Conservation (phyloP, 2,113 vertebrate genomes). For the Tetrao urogallus region DNA sequence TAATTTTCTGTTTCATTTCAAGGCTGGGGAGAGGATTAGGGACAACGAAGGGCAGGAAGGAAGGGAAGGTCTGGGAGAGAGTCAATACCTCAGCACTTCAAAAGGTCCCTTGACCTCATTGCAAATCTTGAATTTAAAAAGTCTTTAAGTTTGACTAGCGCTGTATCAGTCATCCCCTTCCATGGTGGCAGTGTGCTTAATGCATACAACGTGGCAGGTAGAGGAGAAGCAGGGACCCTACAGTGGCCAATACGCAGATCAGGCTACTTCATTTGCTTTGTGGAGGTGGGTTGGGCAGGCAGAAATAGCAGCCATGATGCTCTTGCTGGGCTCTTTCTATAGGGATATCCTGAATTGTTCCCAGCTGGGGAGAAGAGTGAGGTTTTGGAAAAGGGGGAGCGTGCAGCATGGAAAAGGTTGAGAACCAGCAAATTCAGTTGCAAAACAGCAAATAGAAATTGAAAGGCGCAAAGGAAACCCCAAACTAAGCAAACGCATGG, state of each 20-base stretch:
- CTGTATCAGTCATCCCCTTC: constrained; percentile 14
- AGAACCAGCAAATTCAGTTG: constrained; percentile 14
- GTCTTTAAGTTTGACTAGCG: not conserved
- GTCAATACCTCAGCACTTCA: constrained; percentile 68
- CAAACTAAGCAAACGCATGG: not conserved
- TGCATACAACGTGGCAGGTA: not conserved
- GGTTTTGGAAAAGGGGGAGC: not conserved
- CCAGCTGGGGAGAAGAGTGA: not conserved
- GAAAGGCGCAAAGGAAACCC: not conserved
- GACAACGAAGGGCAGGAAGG: not conserved
- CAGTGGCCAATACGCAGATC: not conserved
- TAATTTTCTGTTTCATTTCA: constrained; percentile 82
- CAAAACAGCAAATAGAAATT: not conserved
- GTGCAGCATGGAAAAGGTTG: not conserved
- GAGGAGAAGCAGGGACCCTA: not conserved
- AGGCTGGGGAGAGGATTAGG: constrained; percentile 51
- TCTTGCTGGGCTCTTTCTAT: not conserved
- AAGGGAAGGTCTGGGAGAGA: constrained; percentile 23
- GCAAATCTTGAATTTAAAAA: constrained; percentile 39
- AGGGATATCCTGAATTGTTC: not conserved
- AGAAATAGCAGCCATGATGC: not conserved
- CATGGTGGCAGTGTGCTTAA: not conserved
- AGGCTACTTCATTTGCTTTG: not conserved
- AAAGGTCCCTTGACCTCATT: constrained; percentile 38
- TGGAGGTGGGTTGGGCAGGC: not conserved